A percentile compares a stretch with the other conserved stretches of the same genome.
Evolutionary conservation across 2,797 vertebrate genomes (phyloP).

Genomic region (Enteromius paludinosus): DNA sequence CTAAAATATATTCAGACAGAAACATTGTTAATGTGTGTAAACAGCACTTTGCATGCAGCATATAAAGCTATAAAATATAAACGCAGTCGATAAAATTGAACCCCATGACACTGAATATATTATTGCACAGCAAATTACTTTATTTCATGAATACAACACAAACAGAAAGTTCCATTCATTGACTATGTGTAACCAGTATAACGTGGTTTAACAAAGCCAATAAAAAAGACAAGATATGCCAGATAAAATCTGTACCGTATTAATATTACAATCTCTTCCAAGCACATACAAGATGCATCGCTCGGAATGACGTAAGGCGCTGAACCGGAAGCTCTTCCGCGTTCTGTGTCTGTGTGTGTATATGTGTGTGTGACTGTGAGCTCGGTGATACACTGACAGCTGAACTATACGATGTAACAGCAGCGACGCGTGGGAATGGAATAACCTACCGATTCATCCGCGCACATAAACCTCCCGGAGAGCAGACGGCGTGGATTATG

Average conservation of each 20-base stretch:
- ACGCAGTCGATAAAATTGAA: neutral
- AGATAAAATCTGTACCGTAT: neutral
- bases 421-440: constrained; percentile 18
- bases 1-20: too few species aligned
- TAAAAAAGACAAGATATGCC: neutral
- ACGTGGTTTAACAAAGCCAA: neutral
- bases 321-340: constrained; percentile 43
- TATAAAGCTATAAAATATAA: neutral
- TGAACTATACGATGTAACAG: neutral
- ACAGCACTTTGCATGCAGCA: neutral
- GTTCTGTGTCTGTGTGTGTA: neutral
- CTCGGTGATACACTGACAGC: constrained; percentile 29
- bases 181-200: neutral
- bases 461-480: neutral
- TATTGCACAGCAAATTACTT: neutral
- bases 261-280: neutral
- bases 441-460: neutral
- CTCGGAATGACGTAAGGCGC: constrained; percentile 18
- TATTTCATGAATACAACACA: neutral
- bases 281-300: neutral
- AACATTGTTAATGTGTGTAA: neutral
- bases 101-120: neutral
- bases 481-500: too few species aligned
- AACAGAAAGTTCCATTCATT: neutral
- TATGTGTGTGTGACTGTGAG: neutral